A percentile compares a stretch with the other conserved stretches of the same genome.
These are phyloP conservation scores for Brachyalestes nurse DNA, from an alignment of 2,797 vertebrate species.

Conservation along the genomic window DNA sequence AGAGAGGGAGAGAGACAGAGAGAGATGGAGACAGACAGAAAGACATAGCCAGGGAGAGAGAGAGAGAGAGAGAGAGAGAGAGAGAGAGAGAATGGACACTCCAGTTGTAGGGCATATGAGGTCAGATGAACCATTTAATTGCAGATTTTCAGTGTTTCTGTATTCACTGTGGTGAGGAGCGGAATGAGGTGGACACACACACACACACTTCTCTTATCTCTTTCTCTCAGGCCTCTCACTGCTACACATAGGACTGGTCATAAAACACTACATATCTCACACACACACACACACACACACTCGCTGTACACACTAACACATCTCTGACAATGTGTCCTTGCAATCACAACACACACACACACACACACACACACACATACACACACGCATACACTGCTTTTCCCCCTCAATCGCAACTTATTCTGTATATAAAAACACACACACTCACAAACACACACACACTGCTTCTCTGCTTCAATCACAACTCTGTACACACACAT, in stretches of 20 bases:
- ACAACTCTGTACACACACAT: too few species aligned
- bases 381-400: too few species aligned
- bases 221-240: slow-evolving; percentile 41
- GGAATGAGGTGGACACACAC: slow-evolving; percentile 4
- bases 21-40: neutral
- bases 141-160: neutral
- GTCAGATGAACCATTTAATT: neutral
- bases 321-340: too few species aligned
- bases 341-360: neutral
- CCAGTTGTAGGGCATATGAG: neutral
- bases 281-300: neutral
- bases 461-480: too few species aligned
- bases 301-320: neutral
- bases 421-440: too few species aligned
- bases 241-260: slow-evolving; percentile 23
- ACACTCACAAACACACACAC: neutral
- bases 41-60: neutral
- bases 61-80: neutral
- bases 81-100: neutral
- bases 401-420: too few species aligned
- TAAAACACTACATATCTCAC: slow-evolving; percentile 21
- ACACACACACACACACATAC: slow-evolving; percentile 11
- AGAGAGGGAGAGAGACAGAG: neutral
- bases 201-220: slow-evolving; percentile 42
- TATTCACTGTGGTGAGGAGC: neutral